These are phyloP conservation scores for Sesia bembeciformis DNA, from an alignment of 2,888 invertebrate genomes.

Conservation along the genomic window DNA sequence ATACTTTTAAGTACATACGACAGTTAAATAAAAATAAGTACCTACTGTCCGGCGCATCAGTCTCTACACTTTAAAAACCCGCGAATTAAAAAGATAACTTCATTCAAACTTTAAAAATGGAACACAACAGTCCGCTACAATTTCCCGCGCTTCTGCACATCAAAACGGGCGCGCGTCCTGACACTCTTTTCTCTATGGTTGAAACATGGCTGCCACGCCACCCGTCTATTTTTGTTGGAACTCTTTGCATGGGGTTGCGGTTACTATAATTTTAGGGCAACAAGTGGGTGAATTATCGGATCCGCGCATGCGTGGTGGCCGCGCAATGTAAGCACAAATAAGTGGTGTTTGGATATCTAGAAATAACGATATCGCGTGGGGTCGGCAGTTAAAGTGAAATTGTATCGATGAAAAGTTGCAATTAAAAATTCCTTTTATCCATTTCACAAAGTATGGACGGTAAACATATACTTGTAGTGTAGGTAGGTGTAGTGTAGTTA, in stretches of 20 bases:
- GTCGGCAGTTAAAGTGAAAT: slow-evolving; percentile 12
- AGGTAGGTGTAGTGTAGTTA: no score
- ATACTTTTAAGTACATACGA: no score
- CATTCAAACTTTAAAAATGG: slow-evolving; percentile 7
- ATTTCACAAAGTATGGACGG: not conserved
- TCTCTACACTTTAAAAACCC: not conserved
- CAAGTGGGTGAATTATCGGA: slow-evolving; percentile 59
- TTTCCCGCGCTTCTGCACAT: slow-evolving; percentile 36
- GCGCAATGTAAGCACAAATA: slow-evolving; percentile 45
- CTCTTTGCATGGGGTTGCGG: slow-evolving; percentile 66
- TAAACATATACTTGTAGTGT: no score
- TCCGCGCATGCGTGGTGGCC: slow-evolving; percentile 71
- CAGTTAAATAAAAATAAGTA: no score
- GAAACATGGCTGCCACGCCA: slow-evolving; percentile 33
- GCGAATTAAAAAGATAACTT: not conserved
- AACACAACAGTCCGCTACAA: slow-evolving; percentile 11
- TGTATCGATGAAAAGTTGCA: not conserved
- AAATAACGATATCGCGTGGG: slow-evolving; percentile 57
- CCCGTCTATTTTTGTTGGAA: slow-evolving; percentile 50
- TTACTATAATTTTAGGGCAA: slow-evolving; percentile 57
- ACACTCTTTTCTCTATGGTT: slow-evolving; percentile 47
- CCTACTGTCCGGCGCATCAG: not conserved
- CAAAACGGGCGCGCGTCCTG: slow-evolving; percentile 36
- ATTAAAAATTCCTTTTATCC: not conserved
- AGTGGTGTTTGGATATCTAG: slow-evolving; percentile 32